Evolutionary conservation across 1,140 invertebrate species (phyloP).

Genomic region (Drosophila kurseongensis): DNA sequence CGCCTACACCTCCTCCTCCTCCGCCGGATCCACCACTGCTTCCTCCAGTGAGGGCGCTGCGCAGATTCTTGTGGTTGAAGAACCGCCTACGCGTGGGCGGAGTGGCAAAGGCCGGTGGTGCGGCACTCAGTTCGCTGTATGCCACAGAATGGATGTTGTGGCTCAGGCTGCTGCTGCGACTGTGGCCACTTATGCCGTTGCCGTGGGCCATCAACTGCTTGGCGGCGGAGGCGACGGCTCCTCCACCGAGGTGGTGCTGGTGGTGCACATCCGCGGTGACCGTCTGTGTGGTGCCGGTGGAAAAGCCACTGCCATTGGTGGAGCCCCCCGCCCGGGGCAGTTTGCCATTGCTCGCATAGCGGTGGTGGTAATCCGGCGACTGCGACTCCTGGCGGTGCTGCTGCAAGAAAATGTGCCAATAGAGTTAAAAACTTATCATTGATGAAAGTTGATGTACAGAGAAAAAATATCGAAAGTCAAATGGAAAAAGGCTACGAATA

Average conservation of each 20-base stretch:
- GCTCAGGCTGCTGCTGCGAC: conserved; percentile 66
- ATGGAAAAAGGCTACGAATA: neutral
- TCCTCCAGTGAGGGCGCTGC: conserved; percentile 88
- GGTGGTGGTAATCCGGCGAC: conserved; percentile 82
- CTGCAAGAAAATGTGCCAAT: conserved; percentile 56
- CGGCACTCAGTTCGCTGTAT: conserved; percentile 70
- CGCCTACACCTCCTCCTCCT: neutral
- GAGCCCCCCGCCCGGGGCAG: conserved; percentile 65
- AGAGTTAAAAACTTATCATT: conserved; percentile 63
- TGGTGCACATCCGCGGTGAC: conserved; percentile 79
- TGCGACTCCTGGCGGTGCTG: conserved; percentile 83
- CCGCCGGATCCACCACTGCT: neutral
- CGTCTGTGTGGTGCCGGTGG: conserved; percentile 64
- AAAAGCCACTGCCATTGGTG: conserved; percentile 38
- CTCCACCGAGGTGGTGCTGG: conserved; percentile 57
- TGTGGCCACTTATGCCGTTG: conserved; percentile 72
- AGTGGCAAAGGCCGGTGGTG: conserved; percentile 87
- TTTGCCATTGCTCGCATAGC: conserved; percentile 83
- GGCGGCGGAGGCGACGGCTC: conserved; percentile 3
- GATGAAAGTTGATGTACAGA: conserved; percentile 66
- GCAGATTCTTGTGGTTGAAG: conserved; percentile 90
- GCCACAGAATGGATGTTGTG: conserved; percentile 58
- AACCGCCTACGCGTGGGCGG: conserved; percentile 92
- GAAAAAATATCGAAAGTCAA: neutral
- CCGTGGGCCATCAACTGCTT: conserved; percentile 50